Conservation (phyloP, 2,888 invertebrate species). For the Andrena camellia region DNA sequence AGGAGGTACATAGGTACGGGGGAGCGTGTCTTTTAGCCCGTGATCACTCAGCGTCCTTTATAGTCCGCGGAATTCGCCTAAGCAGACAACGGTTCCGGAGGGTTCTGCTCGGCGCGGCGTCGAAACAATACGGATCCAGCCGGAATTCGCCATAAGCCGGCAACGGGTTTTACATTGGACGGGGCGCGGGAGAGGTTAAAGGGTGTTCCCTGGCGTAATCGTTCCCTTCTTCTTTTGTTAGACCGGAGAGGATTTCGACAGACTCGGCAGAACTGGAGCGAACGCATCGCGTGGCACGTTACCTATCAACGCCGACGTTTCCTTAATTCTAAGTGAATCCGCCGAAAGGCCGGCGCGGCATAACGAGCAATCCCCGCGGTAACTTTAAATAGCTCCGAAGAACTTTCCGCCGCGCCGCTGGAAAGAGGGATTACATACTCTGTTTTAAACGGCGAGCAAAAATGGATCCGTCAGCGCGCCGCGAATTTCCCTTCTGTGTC, state of each 20-base stretch:
- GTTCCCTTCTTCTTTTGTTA: background rate
- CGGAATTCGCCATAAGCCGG: slow-evolving; percentile 28
- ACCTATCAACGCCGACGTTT: slow-evolving; percentile 35
- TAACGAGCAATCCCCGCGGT: slow-evolving; percentile 24
- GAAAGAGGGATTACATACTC: slow-evolving; percentile 33
- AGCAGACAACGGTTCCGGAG: slow-evolving; percentile 18
- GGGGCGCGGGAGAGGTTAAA: background rate
- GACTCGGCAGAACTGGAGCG: background rate
- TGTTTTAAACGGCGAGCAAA: slow-evolving; percentile 41
- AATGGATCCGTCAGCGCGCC: background rate
- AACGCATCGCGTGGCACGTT: slow-evolving; percentile 7
- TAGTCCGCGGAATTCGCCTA: slow-evolving; percentile 26
- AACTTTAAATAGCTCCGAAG: slow-evolving; percentile 61
- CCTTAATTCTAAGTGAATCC: slow-evolving; percentile 53
- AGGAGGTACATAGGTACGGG: background rate
- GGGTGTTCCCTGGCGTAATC: background rate
- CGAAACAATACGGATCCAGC: slow-evolving; percentile 43
- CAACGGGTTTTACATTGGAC: background rate
- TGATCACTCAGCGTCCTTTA: slow-evolving; percentile 42
- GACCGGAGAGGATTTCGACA: background rate
- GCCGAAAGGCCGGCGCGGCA: slow-evolving; percentile 11
- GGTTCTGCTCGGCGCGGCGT: background rate
- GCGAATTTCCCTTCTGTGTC: background rate
- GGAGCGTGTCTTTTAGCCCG: slow-evolving; percentile 12
- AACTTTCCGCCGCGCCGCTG: slow-evolving; percentile 37